Percentiles rank a stretch among this genome's conserved stretches.
phyloP scores from a whole-genome alignment of 2,888 invertebrate species.

The Calameuta pallipes region DNA sequence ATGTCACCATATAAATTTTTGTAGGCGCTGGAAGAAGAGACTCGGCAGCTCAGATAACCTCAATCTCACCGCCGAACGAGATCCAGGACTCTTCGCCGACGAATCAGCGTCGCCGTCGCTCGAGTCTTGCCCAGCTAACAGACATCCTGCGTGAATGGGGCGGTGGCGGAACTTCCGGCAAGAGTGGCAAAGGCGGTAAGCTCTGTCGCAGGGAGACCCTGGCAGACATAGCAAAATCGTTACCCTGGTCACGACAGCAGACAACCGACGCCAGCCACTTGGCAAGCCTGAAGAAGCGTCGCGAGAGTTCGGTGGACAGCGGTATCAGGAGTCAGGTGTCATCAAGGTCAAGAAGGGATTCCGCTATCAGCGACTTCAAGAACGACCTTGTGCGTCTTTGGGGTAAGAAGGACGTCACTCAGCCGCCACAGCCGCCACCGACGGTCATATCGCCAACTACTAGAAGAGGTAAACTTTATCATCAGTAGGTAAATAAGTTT shows the following conservation, averaged over 20 bases:
- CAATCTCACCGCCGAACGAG: conserved; percentile 82
- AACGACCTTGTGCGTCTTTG: conserved; percentile 80
- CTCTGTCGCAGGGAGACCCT: conserved; percentile 86
- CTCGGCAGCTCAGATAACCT: conserved; percentile 92
- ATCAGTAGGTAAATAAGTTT: not conserved
- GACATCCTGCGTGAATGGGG: conserved; percentile 92
- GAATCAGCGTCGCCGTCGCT: conserved; percentile 79
- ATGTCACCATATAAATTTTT: not conserved
- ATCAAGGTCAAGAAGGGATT: conserved; percentile 79
- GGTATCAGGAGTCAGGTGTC: conserved; percentile 78
- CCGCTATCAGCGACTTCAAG: conserved; percentile 75
- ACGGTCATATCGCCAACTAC: conserved; percentile 60
- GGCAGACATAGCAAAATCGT: conserved; percentile 86
- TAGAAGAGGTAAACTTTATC: conserved; percentile 50
- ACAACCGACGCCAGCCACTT: conserved; percentile 68
- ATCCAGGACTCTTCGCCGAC: conserved; percentile 79
- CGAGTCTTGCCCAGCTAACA: conserved; percentile 88
- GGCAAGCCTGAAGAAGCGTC: conserved; percentile 74
- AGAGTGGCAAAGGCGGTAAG: conserved; percentile 65
- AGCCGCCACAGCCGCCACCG: conserved; percentile 52
- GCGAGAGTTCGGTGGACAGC: conserved; percentile 89
- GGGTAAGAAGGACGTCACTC: conserved; percentile 60
- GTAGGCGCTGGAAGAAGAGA: conserved; percentile 77
- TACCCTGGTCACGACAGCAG: conserved; percentile 83
- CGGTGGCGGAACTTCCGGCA: conserved; percentile 69